Percentiles rank a stretch among this genome's conserved stretches.
These are phyloP conservation scores for Tetragonula carbonaria DNA, from an alignment of 2,888 invertebrate genomes.

Conservation along the genomic window DNA sequence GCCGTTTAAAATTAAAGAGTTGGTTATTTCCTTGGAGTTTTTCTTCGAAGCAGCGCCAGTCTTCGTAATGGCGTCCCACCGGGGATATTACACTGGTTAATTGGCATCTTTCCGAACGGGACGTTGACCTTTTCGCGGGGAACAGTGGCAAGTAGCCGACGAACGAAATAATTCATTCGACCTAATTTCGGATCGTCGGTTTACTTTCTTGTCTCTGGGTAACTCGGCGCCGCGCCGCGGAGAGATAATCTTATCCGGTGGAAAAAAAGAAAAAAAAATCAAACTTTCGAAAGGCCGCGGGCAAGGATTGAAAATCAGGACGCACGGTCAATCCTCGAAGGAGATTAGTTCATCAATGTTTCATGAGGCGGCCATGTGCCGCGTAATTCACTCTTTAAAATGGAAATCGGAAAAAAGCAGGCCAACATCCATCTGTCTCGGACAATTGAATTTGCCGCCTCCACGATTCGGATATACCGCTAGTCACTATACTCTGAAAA, in stretches of 20 bases:
- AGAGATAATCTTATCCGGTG: conserved; percentile 18
- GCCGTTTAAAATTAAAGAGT: neutral
- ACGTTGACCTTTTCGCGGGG: neutral
- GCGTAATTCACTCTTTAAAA: conserved; percentile 74
- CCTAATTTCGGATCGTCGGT: conserved; percentile 6
- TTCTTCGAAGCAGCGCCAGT: no score
- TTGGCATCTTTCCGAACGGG: neutral
- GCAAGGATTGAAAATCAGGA: conserved; percentile 66
- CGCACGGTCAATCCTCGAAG: conserved; percentile 52
- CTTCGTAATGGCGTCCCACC: neutral
- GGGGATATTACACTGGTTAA: neutral
- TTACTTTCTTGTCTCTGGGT: neutral
- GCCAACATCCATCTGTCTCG: conserved; percentile 11
- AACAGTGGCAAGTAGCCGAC: neutral
- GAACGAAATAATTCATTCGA: conserved; percentile 13
- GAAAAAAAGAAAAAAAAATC: conserved; percentile 11
- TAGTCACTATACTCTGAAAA: conserved; percentile 1
- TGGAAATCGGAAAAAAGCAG: conserved; percentile 63
- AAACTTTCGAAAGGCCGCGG: neutral
- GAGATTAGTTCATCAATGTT: conserved; percentile 76
- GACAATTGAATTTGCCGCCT: conserved; percentile 30
- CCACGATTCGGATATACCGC: neutral
- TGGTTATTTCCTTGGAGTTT: neutral
- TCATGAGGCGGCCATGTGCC: conserved; percentile 67
- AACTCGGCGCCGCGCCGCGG: neutral